Evolutionary conservation across 2,797 vertebrate species (phyloP).

Genomic region (Acomys russatus): DNA sequence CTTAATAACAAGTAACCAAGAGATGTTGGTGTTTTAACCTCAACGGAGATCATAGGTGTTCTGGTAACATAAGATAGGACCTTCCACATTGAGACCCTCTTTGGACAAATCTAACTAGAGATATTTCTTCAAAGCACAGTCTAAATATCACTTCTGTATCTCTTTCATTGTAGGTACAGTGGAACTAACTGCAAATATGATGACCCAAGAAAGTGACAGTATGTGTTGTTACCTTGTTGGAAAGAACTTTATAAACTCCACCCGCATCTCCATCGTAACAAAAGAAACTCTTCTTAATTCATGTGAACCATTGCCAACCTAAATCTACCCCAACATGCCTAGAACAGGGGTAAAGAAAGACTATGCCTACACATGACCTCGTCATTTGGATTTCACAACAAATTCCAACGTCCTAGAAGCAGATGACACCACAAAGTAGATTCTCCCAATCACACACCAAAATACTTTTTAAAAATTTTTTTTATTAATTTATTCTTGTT

Average conservation of each 20-base stretch:
- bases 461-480: no score
- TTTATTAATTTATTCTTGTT: no score
- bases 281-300: not conserved
- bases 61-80: not conserved
- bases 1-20: not conserved
- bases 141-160: not conserved
- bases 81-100: not conserved
- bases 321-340: not conserved
- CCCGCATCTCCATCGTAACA: not conserved
- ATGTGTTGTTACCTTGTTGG: not conserved
- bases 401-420: conserved; percentile 12
- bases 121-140: not conserved
- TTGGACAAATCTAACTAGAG: not conserved
- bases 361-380: not conserved
- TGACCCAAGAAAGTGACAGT: not conserved
- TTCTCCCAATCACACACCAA: not conserved
- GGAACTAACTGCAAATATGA: not conserved
- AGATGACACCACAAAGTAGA: conserved; percentile 51
- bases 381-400: not conserved
- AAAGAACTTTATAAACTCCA: not conserved
- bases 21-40: not conserved
- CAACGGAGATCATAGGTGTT: not conserved
- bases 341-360: not conserved
- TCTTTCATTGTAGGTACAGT: not conserved
- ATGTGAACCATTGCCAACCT: not conserved